phyloP scores from a whole-genome alignment of 2,888 invertebrate genomes.

The Ophion costatus region DNA sequence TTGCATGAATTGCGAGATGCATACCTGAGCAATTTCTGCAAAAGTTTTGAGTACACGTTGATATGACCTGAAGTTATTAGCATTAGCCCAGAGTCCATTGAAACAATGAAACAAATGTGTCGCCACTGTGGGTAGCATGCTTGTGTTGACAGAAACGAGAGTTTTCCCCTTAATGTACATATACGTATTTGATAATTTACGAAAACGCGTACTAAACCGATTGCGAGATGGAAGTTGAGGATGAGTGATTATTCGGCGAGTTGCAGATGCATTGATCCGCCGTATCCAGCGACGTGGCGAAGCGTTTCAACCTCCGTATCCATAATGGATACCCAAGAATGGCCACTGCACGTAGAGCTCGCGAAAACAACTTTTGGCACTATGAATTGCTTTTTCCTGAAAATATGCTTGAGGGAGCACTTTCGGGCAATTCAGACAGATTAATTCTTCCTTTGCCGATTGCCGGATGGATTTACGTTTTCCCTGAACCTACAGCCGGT shows the following conservation, averaged over 20 bases:
- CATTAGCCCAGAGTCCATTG: background rate
- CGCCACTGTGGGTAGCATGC: background rate
- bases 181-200: background rate
- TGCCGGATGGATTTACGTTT: conserved; percentile 26
- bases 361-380: conserved; percentile 5
- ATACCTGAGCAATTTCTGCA: background rate
- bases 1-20: conserved; percentile 7
- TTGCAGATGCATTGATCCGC: background rate
- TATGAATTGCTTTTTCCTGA: conserved; percentile 63
- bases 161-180: background rate
- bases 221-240: background rate
- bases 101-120: background rate
- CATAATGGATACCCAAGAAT: background rate
- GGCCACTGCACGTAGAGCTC: background rate
- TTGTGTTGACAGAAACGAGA: background rate
- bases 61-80: background rate
- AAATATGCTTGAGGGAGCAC: conserved; percentile 6
- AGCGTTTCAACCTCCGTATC: background rate
- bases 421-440: conserved; percentile 5
- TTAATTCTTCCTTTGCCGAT: conserved; percentile 34
- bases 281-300: background rate
- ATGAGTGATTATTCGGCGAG: background rate
- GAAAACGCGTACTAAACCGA: background rate
- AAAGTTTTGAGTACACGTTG: background rate
- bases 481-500: background rate